Percentiles rank a stretch among this genome's conserved stretches.
Evolutionary conservation across 2,797 vertebrate genomes (phyloP).

Genomic region (Manis pentadactyla): DNA sequence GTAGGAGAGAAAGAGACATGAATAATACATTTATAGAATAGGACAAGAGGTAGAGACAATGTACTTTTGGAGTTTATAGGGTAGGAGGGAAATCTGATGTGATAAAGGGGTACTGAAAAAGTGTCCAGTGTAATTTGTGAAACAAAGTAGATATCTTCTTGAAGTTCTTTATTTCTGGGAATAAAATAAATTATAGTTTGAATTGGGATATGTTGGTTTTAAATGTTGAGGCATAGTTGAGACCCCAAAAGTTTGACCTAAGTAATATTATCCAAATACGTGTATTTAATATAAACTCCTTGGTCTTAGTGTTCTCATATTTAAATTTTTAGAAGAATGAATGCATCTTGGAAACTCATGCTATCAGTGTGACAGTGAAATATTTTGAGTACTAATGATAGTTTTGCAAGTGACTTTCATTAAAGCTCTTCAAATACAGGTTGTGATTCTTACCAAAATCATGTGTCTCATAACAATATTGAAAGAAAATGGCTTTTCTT

Average conservation of each 20-base stretch:
- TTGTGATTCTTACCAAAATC: conserved; percentile 41
- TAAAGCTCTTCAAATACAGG: conserved; percentile 48
- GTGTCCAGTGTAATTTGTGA: neutral
- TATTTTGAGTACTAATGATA: conserved; percentile 42
- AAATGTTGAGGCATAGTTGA: conserved; percentile 50
- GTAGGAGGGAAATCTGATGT: conserved; percentile 43
- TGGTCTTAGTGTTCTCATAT: conserved; percentile 39
- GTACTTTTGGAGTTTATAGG: conserved; percentile 11
- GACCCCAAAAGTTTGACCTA: neutral
- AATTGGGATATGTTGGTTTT: conserved; percentile 7
- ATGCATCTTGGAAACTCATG: conserved; percentile 5
- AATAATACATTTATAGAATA: conserved; percentile 38
- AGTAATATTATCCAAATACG: conserved; percentile 10
- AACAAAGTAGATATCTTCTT: conserved; percentile 14
- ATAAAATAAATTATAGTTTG: conserved; percentile 34
- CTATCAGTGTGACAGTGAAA: conserved; percentile 12
- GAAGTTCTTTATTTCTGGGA: conserved; percentile 34
- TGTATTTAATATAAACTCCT: conserved; percentile 44
- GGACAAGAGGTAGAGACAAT: conserved; percentile 8
- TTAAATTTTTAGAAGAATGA: conserved; percentile 25
- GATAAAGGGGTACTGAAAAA: neutral
- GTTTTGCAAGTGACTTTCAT: conserved; percentile 48
- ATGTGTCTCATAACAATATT: neutral
- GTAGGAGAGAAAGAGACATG: neutral
- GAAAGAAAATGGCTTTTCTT: neutral